phyloP scores from a whole-genome alignment of 2,113 vertebrate species.

The Percopsis transmontana region DNA sequence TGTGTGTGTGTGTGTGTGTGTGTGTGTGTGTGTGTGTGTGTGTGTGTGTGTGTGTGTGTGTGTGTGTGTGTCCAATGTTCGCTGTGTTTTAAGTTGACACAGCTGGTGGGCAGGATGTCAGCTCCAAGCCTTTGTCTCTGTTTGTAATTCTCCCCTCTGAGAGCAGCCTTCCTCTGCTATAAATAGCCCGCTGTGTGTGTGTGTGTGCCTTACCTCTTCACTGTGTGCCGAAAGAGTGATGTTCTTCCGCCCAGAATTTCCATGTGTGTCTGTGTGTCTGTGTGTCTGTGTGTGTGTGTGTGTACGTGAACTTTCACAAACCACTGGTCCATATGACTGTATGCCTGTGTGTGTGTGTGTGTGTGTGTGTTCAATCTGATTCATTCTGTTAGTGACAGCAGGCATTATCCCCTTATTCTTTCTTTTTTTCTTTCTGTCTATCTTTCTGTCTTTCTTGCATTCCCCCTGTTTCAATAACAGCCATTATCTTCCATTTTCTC shows the following conservation, averaged over 20 bases:
- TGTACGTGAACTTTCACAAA: background rate
- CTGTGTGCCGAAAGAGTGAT: conserved; percentile 44
- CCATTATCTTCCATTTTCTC: background rate
- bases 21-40: background rate
- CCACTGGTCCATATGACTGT: background rate
- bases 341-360: background rate
- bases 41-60: conserved; percentile 15
- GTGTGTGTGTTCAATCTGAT: conserved; percentile 35
- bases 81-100: conserved; percentile 80
- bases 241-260: conserved; percentile 42
- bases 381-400: background rate
- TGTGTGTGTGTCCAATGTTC: conserved; percentile 40
- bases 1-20: no score
- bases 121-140: conserved; percentile 72
- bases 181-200: conserved; percentile 63
- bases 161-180: conserved; percentile 75
- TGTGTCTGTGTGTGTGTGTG: conserved; percentile 32
- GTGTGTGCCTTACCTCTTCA: conserved; percentile 15
- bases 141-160: conserved; percentile 78
- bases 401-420: background rate
- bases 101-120: conserved; percentile 83
- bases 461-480: background rate
- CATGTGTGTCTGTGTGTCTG: conserved; percentile 24
- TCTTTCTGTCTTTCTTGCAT: background rate
- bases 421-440: background rate